Conservation (phyloP, 2,797 vertebrate species). For the Meriones psammophilus region DNA sequence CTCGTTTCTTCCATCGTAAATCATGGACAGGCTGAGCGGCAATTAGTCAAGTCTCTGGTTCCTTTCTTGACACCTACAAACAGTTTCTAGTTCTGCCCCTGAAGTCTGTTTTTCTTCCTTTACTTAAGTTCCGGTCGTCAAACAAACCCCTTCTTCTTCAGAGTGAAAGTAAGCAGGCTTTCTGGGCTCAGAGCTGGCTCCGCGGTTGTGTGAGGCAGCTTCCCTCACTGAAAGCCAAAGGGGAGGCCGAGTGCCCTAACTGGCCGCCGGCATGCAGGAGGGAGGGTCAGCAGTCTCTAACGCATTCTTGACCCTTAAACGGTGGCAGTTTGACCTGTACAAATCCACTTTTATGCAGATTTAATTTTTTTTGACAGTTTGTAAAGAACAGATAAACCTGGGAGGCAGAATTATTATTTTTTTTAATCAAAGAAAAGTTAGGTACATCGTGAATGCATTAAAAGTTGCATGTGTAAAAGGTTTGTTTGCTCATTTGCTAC, state of each 20-base stretch:
- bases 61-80: neutral
- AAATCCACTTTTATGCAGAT: neutral
- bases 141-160: conserved; percentile 23
- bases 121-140: neutral
- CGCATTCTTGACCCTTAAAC: neutral
- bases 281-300: neutral
- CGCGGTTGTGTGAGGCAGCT: neutral
- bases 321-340: neutral
- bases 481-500: neutral
- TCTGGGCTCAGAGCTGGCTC: conserved; percentile 14
- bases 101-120: conserved; percentile 36
- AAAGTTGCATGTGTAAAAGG: neutral
- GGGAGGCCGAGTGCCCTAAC: neutral
- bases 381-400: neutral
- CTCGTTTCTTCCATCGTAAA: neutral
- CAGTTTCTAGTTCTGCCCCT: conserved; percentile 35
- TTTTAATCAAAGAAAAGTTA: neutral
- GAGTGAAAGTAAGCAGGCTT: conserved; percentile 52
- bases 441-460: neutral
- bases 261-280: neutral
- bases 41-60: conserved; percentile 23
- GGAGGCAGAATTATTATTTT: neutral
- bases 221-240: conserved; percentile 5
- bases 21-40: neutral
- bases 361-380: neutral